Base-by-base conservation (phyloP, 2,113 vertebrate genomes). In the Myotis brandtii region DNA sequence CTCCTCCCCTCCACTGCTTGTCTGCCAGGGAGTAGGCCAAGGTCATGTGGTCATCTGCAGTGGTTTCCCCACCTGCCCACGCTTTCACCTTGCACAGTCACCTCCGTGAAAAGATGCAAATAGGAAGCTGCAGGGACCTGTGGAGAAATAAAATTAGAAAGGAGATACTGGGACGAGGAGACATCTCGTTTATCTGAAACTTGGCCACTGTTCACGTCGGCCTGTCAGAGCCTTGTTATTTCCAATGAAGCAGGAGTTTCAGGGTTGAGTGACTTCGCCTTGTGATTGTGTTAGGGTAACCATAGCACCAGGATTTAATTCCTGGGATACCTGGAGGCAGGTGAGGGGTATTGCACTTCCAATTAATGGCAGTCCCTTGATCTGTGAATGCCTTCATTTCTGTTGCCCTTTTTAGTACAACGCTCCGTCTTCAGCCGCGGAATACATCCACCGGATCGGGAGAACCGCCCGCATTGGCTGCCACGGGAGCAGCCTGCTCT, bases 381-480 rank as follows among this genome's bases (percentile, higher is more conserved):
- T 96, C 95, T 83, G 50, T 76, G 98, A 97, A 98, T 94, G 95
- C 95, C 96, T 97, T 95, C 91, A 88, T 93, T 85, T 73, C 59
- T 76, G 72, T 92, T 92, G 32, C 92, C 97, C 97, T 86, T 90
- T 89, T 84, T 64, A 99, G 99, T 99, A 99, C 96, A 99, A 98
- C 2, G 99, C 99, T 54, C 99, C 99, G 0, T 93, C 98, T 6
- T 98, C 99, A 1, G 98, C 99, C 27, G 99, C 99, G 0, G 99
- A 99, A 50, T 99, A 99, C 83, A 98, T 99, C 81, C 99, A 99
- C 97, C 99, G 99, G 0, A 98, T 99, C 0, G 99, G 99, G 7
- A 99, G 99, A 50, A 99, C 99, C 0, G 99, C 99, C 90, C 99
- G 99, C 46, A 99, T 99, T 23, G 99, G 99, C 96, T 98, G 98